Evolutionary conservation across 2,888 invertebrate species (phyloP), one percentile per base, ranked within the genome.

Genomic region (Gymnocheta viridis): DNA sequence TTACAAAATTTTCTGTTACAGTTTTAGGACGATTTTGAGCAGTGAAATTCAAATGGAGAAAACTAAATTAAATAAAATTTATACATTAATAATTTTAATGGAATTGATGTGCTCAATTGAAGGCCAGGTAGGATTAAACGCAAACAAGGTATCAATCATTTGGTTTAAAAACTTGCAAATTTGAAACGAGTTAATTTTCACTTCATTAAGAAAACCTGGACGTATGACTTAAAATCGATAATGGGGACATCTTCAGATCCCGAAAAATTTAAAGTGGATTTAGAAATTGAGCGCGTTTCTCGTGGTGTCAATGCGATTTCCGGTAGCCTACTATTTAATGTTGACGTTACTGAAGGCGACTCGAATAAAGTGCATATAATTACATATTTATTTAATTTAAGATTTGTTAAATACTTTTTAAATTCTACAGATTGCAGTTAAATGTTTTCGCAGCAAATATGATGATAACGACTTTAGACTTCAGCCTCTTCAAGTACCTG

Each of bases 381-480:
- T 29, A 4, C 29, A 29, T 29, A 29, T 29, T 5, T 12, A 10
- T 38, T 38, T 10, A 5, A 4, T 12, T 38, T 10, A 12, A 38
- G 10, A 9, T 10, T 38, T 12, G 3, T 38, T 38, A 10, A 38
- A 38, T 9, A 38, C 2, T 19, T 29, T 19, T 19, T n/a, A 38
- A 44, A 22, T 32, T 35, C 5, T 4, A 35, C 3, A 87, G 87
- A 22, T 82, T 10, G 84, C 78, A n/a, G 72, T 72, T 0, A 29
- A 72, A 7, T 24, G 41, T 2, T 87, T 74, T 82, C 87, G 86
- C 60, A 88, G 88, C 67, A n/a, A 82, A 2, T 74, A 79, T 1
- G 85, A 86, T 14, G 81, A 82, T n/a, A 69, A 64, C 10, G 82
- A 85, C 0, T 87, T 84, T 10, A 82, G 72, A 7, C 6, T 83